A percentile compares a stretch with the other conserved stretches of the same genome.
Conservation (phyloP, 1,140 invertebrate species). For the Lepeophtheirus salmonis region DNA sequence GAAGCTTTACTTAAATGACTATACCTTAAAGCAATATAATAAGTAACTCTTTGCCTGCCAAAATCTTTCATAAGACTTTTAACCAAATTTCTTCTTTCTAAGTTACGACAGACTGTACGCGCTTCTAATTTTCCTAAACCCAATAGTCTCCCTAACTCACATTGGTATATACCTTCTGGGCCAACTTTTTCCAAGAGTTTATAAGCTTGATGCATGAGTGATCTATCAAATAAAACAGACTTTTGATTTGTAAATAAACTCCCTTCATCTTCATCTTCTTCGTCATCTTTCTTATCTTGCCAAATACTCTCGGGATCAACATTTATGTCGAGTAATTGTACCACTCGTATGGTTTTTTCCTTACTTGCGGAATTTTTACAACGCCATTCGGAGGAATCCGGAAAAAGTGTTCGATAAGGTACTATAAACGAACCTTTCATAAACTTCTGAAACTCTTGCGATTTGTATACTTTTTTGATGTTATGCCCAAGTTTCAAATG, state of each 20-base stretch:
- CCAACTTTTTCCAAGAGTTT: slow-evolving; percentile 29
- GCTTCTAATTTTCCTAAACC: slow-evolving; percentile 34
- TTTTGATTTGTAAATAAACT: slow-evolving; percentile 29
- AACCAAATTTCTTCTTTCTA: slow-evolving; percentile 29
- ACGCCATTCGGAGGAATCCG: slow-evolving; percentile 32
- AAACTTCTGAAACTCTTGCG: slow-evolving; percentile 25
- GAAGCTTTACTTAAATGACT: slow-evolving; percentile 19
- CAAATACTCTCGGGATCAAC: slow-evolving; percentile 30
- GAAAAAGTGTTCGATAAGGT: slow-evolving; percentile 38
- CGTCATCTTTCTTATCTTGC: slow-evolving; percentile 27
- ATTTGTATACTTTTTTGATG: slow-evolving; percentile 34
- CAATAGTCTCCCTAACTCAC: slow-evolving; percentile 29
- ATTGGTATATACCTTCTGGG: slow-evolving; percentile 32
- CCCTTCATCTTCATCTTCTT: slow-evolving; percentile 27
- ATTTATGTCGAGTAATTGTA: slow-evolving; percentile 34
- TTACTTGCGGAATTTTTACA: slow-evolving; percentile 1
- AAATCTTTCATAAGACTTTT: slow-evolving; percentile 34
- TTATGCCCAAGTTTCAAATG: slow-evolving; percentile 29
- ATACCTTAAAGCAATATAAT: slow-evolving; percentile 22
- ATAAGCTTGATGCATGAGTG: slow-evolving; percentile 33
- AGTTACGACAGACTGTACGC: slow-evolving; percentile 31
- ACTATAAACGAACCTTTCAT: slow-evolving; percentile 24
- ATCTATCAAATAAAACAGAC: slow-evolving; percentile 28
- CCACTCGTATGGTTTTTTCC: slow-evolving; percentile 27
- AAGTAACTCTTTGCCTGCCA: slow-evolving; percentile 32